Base-by-base conservation (phyloP, 1,140 invertebrate species). In the Drosophila pachea region DNA sequence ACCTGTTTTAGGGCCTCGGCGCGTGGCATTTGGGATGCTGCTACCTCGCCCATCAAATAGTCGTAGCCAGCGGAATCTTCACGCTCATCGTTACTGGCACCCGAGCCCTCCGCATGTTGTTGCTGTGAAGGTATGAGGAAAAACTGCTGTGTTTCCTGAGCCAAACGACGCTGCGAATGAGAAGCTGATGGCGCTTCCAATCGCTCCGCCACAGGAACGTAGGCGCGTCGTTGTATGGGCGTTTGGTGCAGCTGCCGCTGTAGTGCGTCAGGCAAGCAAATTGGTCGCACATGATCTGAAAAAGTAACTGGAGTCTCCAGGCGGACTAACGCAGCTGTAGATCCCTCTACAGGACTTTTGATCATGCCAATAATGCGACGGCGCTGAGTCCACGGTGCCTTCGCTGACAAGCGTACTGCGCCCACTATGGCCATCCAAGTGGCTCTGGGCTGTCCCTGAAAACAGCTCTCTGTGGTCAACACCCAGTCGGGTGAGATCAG, bases 301-400 rank as follows among this genome's bases (percentile, higher is more conserved):
- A 94, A 93, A 38, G 90, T 91, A 0, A 96, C 91, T 0, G 95
- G 92, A 61, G 94, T 92, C 65, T 95, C 95, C 42, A 97, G 89
- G 77, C 96, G 95, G 6, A 97, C 91, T 33, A 97, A 88, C 2
- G 95, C 95, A 1, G 96, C 91, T 42, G 94, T 95, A 68, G 95
- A 96, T 7, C 96, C 96, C 90, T 96, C 95, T 0, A 97, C 94
- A 0, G 96, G 95, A 0, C 95, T 96, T 74, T 96, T 96, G 4
- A 97, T 93, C 94, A 97, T 95, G 11, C 96, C 96, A 2, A 89
- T 88, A 12, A 97, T 94, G 56, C 95, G 91, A 29, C 95, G 90
- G 74, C 97, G 94, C 87, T 97, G 95, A 68, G 96, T 95, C 95
- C 95, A 97, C 0, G 96, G 96, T 3, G 95, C 93, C 2, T 92